Evolutionary conservation across 2,888 invertebrate species (phyloP), one percentile per base, ranked within the genome.

Genomic region (Mesorhabditis belari): DNA sequence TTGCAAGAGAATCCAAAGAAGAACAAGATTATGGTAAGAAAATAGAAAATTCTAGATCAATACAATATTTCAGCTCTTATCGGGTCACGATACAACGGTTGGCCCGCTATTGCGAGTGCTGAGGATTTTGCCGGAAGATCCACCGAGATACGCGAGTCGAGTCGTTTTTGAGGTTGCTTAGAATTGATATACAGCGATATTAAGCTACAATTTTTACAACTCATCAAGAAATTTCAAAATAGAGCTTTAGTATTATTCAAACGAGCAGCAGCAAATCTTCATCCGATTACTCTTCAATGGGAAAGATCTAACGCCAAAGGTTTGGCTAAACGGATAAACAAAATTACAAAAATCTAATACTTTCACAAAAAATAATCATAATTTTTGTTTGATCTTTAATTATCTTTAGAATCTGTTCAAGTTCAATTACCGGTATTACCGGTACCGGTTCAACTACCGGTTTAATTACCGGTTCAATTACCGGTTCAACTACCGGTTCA

Each of bases 61-160:
- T 5, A n/a, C 5, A 19, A 12, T 4, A 4, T 58, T 57, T 4
- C 44, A 70, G 72, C 63, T 73, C 35, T 66, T 70, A 55, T 73
- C 73, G n/a, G 73, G 65, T 6, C 73, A 73, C 50, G 73, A 73
- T 19, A 52, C 62, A 5, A 64, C 64, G 19, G 64, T 73, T 23
- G 70, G 64, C 25, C 73, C 73, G 12, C 53, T 70, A n/a, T 59
- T 69, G 2, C 65, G 70, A 54, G 62, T 62, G 25, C 63, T 73
- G n/a, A 59, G 67, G n/a, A 52, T 73, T 54, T 66, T 63, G 9
- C 66, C 64, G 44, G 56, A 67, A 9, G 54, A 81, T 77, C 60
- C 83, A 66, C 88, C 92, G 53, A 88, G 89, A 24, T 95, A 92
- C 81, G 92, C 91, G 0, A 88, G 92, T 0, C 85, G 94, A 58